These are phyloP conservation scores for Coreius guichenoti DNA, from an alignment of 2,797 vertebrate genomes.

Conservation along the genomic window DNA sequence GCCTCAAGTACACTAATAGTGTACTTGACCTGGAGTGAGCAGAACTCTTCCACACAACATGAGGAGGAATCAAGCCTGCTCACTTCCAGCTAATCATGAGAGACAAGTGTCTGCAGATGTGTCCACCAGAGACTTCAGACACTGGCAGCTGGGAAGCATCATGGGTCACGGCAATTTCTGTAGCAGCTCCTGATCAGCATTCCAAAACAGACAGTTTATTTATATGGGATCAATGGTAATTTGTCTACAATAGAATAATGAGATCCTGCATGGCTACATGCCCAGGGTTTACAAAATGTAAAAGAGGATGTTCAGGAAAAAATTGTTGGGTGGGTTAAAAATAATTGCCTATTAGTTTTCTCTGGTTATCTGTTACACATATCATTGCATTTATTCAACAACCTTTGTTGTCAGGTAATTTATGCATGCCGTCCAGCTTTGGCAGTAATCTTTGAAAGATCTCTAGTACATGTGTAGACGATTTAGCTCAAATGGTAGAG, in stretches of 20 bases:
- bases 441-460: neutral
- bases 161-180: neutral
- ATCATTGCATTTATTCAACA: neutral
- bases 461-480: neutral
- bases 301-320: neutral
- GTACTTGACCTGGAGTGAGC: neutral
- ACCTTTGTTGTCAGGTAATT: neutral
- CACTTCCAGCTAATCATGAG: slow-evolving; percentile 16
- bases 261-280: neutral
- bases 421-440: neutral
- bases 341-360: slow-evolving; percentile 7
- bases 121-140: neutral
- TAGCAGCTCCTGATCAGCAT: slow-evolving; percentile 10
- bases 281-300: neutral
- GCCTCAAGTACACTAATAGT: neutral
- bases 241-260: slow-evolving; percentile 6
- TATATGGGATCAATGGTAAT: neutral
- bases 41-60: neutral
- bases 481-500: neutral
- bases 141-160: neutral
- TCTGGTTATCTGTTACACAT: neutral
- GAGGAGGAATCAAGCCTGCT: slow-evolving; percentile 9
- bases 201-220: neutral
- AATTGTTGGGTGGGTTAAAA: neutral
- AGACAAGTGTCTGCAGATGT: slow-evolving; percentile 33